phyloP scores from a whole-genome alignment of 2,113 vertebrate genomes.

The Phaethon lepturus region DNA sequence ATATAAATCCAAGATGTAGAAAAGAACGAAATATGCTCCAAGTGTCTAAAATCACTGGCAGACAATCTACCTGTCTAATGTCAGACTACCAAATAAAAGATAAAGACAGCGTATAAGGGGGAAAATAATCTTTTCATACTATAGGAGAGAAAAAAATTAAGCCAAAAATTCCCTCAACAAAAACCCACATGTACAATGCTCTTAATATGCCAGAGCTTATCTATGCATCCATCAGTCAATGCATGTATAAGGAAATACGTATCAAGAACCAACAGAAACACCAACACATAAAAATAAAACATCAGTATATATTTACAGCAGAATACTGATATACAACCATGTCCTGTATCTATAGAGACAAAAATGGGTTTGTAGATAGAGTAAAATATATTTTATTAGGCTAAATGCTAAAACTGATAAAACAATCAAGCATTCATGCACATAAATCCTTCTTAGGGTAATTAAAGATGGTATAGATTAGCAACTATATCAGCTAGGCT shows the following conservation, averaged over 20 bases:
- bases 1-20: not conserved
- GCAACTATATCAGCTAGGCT: not conserved
- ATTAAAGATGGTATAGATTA: not conserved
- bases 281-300: not conserved
- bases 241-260: not conserved
- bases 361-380: not conserved
- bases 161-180: not conserved
- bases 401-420: not conserved
- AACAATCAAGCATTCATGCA: not conserved
- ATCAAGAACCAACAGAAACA: not conserved
- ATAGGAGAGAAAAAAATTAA: not conserved
- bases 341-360: not conserved
- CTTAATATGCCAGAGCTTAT: not conserved
- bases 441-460: not conserved
- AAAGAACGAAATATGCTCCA: not conserved
- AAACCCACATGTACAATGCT: not conserved
- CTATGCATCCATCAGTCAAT: not conserved
- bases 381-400: not conserved
- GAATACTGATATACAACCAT: not conserved
- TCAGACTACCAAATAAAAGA: not conserved
- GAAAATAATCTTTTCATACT: not conserved
- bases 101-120: not conserved
- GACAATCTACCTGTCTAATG: not conserved
- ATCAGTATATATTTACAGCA: not conserved
- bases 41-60: not conserved